Percentiles rank a stretch among this genome's conserved stretches.
Evolutionary conservation across 2,113 vertebrate species (phyloP).

Genomic region (Nycticryphes semicollaris): DNA sequence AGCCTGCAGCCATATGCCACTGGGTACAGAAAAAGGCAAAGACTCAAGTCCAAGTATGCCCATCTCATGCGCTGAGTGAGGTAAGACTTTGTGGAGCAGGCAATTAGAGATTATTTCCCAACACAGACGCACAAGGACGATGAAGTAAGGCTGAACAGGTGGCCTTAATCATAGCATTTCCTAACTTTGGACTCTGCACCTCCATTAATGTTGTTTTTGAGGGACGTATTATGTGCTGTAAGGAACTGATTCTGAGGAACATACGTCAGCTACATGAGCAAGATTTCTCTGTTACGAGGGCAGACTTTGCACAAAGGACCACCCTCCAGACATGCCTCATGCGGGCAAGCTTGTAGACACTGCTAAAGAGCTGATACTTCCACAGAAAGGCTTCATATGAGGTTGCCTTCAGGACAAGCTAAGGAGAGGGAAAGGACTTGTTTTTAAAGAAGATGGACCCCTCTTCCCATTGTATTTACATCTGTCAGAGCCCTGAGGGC

Average conservation of each 20-base stretch:
- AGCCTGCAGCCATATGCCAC: background rate
- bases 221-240: background rate
- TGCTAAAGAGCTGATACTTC: background rate
- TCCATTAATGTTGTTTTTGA: background rate
- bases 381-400: background rate
- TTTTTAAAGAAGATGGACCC: background rate
- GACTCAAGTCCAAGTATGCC: background rate
- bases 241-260: background rate
- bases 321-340: background rate
- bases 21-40: background rate
- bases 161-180: conserved; percentile 22
- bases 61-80: background rate
- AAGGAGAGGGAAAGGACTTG: background rate
- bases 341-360: background rate
- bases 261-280: fast-evolving
- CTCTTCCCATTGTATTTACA: background rate
- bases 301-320: background rate
- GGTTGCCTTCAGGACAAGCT: background rate
- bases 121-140: background rate
- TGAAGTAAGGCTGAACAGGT: background rate
- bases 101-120: conserved; percentile 30
- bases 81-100: background rate
- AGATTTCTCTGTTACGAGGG: background rate
- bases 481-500: background rate
- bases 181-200: background rate